These are phyloP conservation scores for Callocephalon fimbriatum DNA, from an alignment of 2,113 vertebrate genomes.

Conservation along the genomic window DNA sequence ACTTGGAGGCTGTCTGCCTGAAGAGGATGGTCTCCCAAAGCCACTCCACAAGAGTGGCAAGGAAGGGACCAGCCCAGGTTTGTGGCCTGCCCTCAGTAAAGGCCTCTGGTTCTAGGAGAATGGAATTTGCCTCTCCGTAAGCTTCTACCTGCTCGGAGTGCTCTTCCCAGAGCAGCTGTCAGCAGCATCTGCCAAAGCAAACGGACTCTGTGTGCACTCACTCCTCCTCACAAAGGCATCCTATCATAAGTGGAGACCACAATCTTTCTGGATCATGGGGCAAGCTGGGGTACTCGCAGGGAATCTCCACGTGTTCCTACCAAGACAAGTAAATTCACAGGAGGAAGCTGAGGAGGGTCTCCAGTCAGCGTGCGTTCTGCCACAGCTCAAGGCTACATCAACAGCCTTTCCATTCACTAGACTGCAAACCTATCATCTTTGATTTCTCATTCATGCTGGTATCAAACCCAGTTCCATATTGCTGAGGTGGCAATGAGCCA, in stretches of 20 bases:
- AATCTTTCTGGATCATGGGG: background rate
- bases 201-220: background rate
- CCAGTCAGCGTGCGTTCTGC: background rate
- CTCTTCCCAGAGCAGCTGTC: background rate
- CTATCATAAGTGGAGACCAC: background rate
- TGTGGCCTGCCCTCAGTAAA: background rate
- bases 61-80: background rate
- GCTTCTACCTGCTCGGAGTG: background rate
- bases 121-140: background rate
- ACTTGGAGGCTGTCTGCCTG: background rate
- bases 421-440: background rate
- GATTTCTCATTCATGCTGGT: background rate
- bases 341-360: background rate
- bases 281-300: background rate
- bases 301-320: accelerated
- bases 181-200: background rate
- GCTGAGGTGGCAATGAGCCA: background rate
- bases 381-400: background rate
- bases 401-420: background rate
- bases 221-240: background rate
- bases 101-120: background rate
- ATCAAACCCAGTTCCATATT: background rate
- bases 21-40: background rate
- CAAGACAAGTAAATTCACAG: background rate
- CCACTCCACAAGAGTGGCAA: background rate